phyloP scores from a whole-genome alignment of 2,888 invertebrate genomes.

The Zootermopsis nevadensis region DNA sequence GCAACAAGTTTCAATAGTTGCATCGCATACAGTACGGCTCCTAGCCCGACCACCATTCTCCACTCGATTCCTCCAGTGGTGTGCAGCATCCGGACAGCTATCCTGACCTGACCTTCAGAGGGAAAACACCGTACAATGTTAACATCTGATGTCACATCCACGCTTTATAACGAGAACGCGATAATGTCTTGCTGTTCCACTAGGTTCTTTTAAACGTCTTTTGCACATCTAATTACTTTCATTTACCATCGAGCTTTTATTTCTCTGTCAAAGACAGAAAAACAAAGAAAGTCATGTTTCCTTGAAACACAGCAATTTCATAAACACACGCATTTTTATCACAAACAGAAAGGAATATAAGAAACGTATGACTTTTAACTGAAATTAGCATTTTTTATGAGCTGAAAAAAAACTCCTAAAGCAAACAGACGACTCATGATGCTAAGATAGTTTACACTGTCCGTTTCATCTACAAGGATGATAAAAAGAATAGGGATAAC shows the following conservation, averaged over 20 bases:
- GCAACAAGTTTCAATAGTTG: no score
- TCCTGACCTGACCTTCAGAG: no score
- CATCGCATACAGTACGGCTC: no score
- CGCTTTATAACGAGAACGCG: background rate
- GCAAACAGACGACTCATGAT: background rate
- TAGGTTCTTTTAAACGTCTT: background rate
- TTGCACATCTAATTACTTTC: background rate
- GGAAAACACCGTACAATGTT: no score
- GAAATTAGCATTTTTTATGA: background rate
- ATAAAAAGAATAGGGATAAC: background rate
- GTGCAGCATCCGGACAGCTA: no score
- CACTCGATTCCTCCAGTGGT: no score
- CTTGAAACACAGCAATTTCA: background rate
- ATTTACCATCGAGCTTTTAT: background rate
- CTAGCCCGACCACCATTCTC: no score
- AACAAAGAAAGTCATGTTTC: background rate
- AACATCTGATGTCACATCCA: background rate
- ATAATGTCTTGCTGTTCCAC: background rate
- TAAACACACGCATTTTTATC: background rate
- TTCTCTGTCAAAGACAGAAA: background rate
- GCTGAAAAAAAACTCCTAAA: background rate
- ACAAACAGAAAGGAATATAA: background rate
- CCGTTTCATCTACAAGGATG: background rate
- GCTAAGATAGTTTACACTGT: background rate
- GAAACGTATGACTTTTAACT: background rate